phyloP scores from a whole-genome alignment of 2,797 vertebrate species.

The Buphagus erythrorhynchus region DNA sequence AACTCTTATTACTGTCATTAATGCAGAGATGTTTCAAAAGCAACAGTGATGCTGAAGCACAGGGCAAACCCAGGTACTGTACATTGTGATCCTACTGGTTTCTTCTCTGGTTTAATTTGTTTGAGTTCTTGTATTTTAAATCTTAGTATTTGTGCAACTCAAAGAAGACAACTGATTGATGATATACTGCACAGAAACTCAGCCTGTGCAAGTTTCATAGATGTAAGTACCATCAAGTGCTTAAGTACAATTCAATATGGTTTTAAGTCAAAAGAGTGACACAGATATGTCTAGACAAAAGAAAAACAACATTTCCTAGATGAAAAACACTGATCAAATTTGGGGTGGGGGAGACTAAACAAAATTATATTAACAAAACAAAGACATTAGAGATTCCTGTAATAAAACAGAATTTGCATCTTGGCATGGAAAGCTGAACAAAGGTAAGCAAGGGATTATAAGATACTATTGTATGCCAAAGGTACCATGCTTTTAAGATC shows the following conservation, averaged over 20 bases:
- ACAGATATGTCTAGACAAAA: conserved; percentile 42
- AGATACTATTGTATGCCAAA: background rate
- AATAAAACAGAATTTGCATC: background rate
- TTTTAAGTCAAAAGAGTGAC: conserved; percentile 14
- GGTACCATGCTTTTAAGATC: background rate
- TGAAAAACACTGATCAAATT: background rate
- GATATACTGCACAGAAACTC: background rate
- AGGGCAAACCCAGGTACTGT: background rate
- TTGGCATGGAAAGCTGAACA: background rate
- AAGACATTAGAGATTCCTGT: background rate
- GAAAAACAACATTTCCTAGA: conserved; percentile 5
- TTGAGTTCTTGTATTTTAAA: background rate
- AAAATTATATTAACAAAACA: background rate
- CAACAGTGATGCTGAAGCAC: background rate
- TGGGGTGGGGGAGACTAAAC: background rate
- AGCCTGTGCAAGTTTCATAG: background rate
- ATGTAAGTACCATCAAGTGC: background rate
- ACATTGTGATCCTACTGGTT: background rate
- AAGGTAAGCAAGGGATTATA: background rate
- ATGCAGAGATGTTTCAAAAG: background rate
- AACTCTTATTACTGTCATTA: background rate
- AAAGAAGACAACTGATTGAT: background rate
- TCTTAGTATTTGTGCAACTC: background rate
- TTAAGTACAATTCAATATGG: conserved; percentile 40
- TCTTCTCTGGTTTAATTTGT: background rate